Base-by-base conservation (phyloP, 2,113 vertebrate species). In the Leucosticte australis region DNA sequence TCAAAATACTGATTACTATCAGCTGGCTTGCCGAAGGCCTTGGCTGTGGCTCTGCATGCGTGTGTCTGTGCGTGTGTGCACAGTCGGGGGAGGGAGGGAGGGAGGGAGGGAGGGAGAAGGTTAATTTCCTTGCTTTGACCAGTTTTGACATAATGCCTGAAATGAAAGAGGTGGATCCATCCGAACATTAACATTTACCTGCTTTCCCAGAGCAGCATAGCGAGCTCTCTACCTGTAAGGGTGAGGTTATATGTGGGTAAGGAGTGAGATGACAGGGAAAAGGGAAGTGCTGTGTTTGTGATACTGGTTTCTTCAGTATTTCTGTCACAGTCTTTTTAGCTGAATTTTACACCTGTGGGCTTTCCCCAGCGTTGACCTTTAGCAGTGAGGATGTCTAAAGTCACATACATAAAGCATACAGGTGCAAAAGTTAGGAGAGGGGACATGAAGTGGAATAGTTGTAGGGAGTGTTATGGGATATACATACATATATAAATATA, bases 1-100 rank as follows among this genome's bases (percentile, higher is more conserved):
- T 95, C 73, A 95, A 94, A 97, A 96, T 95, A 91, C 92, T 97
- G 96, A 97, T 97, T 96, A 90, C 91, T 96, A 96, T 97, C 96
- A 97, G 94, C 91, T 95, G 94, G 94, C 74, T 97, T 97, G 96
- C 91, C 77, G 41, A 97, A 87, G 95, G 97, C 94, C 85, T 96
- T 97, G 96, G 96, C 92, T 96, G 65, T 73, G 75, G 79, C 83
- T 96, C 33, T 92, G 91, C 92, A 91, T 90, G 92, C 70, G 89
- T 95, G 93, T 94, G 96, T 92, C 85, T 95, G 76, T 96, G 89
- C 53, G 87, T 96, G 91, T 93, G 92, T 83, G 75, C 80, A 55
- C 56, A 37, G 90, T 39, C 4, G 1, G 75, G 82, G 91, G 90
- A 82, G 94, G 90, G 70, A 92, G 69, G 59, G 59, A 83, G 87